Percentiles rank a stretch among this genome's conserved stretches.
Evolutionary conservation across 2,113 vertebrate genomes (phyloP).

Genomic region (Siniperca chuatsi): DNA sequence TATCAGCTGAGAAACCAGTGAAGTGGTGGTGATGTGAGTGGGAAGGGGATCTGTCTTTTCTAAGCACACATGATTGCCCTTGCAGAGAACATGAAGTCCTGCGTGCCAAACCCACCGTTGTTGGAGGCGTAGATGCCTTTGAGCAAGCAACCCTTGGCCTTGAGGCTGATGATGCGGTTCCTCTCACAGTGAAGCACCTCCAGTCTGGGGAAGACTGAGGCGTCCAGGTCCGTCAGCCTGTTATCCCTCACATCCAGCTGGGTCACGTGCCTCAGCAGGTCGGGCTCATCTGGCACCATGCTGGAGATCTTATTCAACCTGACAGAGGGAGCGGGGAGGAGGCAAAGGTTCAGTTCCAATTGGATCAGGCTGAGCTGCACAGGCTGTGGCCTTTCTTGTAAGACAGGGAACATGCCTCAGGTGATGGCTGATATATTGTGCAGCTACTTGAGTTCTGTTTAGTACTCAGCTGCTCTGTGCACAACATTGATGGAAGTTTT

Average conservation of each 20-base stretch:
- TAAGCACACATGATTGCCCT: not conserved
- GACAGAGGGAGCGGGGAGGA: constrained; percentile 53
- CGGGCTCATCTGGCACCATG: constrained; percentile 85
- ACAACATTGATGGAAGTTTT: not conserved
- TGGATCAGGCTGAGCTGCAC: constrained; percentile 38
- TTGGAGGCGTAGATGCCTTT: constrained; percentile 92
- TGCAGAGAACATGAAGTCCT: not conserved
- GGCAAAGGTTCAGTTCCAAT: constrained; percentile 55
- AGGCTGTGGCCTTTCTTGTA: constrained; percentile 50
- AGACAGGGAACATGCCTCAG: constrained; percentile 50
- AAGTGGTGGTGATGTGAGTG: not conserved
- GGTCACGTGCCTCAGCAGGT: constrained; percentile 93
- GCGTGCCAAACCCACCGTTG: constrained; percentile 87
- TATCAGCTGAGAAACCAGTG: constrained; percentile 18
- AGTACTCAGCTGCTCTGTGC: not conserved
- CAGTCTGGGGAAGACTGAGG: constrained; percentile 90
- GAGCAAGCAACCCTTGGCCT: constrained; percentile 89
- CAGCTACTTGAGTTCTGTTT: constrained; percentile 16
- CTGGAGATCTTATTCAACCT: constrained; percentile 92
- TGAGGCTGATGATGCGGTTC: constrained; percentile 89
- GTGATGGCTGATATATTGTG: constrained; percentile 35
- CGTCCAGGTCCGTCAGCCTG: constrained; percentile 90
- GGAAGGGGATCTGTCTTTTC: not conserved
- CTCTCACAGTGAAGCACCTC: constrained; percentile 97
- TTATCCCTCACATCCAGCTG: constrained; percentile 96